Evolutionary conservation across 2,888 invertebrate species (phyloP), one percentile per base, ranked within the genome.

Genomic region (Synanthedon vespiformis): DNA sequence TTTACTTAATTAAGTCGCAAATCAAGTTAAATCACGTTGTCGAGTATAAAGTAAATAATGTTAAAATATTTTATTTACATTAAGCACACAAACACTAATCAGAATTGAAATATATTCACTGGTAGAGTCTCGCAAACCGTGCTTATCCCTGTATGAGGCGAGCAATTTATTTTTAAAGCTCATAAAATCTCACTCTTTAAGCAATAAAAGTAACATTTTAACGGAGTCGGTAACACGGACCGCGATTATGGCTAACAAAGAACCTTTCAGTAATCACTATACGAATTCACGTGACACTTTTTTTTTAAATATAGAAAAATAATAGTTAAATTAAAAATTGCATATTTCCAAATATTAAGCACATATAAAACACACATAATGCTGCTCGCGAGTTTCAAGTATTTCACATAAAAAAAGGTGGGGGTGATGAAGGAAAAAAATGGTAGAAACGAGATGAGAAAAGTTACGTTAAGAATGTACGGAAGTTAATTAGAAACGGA

Each of bases 401-500:
- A 77, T 75, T 80, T 77, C 82, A 82, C 84, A 75, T 76, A 72
- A 71, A 78, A 72, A 74, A 70, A 62, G 66, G 53, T 65, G 63
- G 22, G 22, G 22, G 65, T 68, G 70, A 76, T 70, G 77, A 62
- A 61, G 63, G 65, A 71, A 70, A 67, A 68, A 68, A 72, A 62
- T 66, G 62, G 65, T 70, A 70, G 68, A 62, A 74, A 72, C 77
- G 77, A 81, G 83, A 87, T 85, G 87, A 83, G 81, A 85, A 86
- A 87, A 86, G 86, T 87, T 85, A 81, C 80, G 81, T 83, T 76
- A 78, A 85, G 84, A 84, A 85, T 84, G 81, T 79, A 85, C 85
- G 85, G 82, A 86, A 86, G 85, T 85, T 86, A 88, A 88, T 87
- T 87, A 88, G 80, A 78, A 84, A 77, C 79, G 80, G 84, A 85